phyloP scores from a whole-genome alignment of 2,888 invertebrate genomes.

The Lithosia quadra region DNA sequence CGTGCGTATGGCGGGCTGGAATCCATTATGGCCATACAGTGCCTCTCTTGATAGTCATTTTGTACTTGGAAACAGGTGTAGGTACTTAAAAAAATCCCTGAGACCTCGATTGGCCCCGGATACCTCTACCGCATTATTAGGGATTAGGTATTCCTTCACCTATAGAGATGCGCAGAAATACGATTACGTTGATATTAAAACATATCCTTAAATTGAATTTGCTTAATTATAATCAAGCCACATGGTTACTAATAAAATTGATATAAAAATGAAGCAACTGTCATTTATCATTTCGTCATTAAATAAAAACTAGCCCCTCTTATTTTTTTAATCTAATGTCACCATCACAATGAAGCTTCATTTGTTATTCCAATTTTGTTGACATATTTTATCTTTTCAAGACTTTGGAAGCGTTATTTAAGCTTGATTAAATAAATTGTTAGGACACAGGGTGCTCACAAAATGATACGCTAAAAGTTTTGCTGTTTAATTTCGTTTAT shows the following conservation, averaged over 20 bases:
- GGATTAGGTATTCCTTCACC: neutral
- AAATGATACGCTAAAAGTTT: neutral
- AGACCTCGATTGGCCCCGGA: neutral
- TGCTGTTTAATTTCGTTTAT: neutral
- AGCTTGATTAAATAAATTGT: neutral
- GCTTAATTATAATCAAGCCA: too few relatives aligned
- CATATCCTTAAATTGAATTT: neutral
- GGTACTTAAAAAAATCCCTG: too few relatives aligned
- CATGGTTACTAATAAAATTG: neutral
- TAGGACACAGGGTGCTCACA: neutral
- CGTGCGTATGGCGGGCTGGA: neutral
- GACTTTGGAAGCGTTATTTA: neutral
- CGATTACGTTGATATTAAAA: neutral
- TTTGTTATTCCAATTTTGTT: neutral
- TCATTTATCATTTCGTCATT: neutral
- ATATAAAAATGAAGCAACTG: neutral
- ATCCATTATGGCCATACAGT: neutral
- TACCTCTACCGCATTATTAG: neutral
- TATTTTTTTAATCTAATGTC: neutral
- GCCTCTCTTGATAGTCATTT: too few relatives aligned
- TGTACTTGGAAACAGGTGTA: neutral
- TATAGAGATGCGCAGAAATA: neutral
- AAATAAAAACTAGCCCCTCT: neutral
- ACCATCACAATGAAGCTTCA: neutral
- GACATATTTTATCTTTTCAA: neutral